A percentile compares a stretch with the other conserved stretches of the same genome.
Evolutionary conservation across 2,888 invertebrate genomes (phyloP).

Genomic region (Listrodromus nycthemerus): DNA sequence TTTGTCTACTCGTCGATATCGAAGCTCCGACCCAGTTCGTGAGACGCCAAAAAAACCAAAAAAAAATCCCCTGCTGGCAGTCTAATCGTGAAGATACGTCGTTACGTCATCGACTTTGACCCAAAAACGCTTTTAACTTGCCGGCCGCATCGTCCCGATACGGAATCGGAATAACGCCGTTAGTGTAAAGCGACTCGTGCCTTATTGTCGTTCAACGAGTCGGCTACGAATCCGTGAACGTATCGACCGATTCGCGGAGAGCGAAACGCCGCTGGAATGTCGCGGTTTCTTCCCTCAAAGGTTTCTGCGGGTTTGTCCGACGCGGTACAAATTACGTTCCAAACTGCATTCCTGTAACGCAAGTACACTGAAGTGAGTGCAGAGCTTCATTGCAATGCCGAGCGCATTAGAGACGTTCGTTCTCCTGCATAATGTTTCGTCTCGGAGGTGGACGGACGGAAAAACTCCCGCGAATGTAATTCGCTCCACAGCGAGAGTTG

Average conservation of each 20-base stretch:
- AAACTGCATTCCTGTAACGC: neutral
- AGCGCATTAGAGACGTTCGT: neutral
- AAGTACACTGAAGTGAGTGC: neutral
- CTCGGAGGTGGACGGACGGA: neutral
- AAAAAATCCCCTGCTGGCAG: no score
- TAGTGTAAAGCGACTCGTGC: conserved; percentile 7
- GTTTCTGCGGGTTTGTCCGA: conserved; percentile 19
- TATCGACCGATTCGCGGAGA: conserved; percentile 30
- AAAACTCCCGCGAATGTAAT: conserved; percentile 33
- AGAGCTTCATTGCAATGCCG: no score
- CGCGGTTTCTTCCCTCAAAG: conserved; percentile 25
- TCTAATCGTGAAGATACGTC: neutral
- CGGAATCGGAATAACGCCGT: conserved; percentile 4
- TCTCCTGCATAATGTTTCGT: neutral
- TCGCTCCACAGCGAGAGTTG: conserved; percentile 19
- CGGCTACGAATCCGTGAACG: conserved; percentile 25
- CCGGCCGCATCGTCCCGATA: neutral
- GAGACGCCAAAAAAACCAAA: neutral
- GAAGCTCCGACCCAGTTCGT: neutral
- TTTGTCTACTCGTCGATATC: conserved; percentile 2
- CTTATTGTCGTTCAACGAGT: neutral
- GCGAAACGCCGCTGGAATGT: conserved; percentile 6
- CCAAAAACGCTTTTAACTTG: no score
- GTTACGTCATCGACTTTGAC: no score
- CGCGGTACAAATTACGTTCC: conserved; percentile 23